A percentile compares a stretch with the other conserved stretches of the same genome.
These are phyloP conservation scores for Stramonita haemastoma DNA, from an alignment of 2,888 invertebrate genomes.

Conservation along the genomic window DNA sequence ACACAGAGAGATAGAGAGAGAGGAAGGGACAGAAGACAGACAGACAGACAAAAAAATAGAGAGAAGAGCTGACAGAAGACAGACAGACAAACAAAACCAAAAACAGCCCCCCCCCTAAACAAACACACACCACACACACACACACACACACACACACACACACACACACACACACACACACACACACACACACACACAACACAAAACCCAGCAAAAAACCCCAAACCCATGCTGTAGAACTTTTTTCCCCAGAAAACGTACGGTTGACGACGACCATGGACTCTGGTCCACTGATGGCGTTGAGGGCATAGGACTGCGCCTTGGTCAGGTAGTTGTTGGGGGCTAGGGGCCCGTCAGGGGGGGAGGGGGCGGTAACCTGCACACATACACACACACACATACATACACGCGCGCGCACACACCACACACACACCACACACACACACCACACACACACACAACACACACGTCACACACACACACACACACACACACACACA, in stretches of 20 bases:
- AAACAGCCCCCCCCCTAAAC: too few species aligned
- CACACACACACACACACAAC: neutral
- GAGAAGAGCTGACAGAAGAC: too few species aligned
- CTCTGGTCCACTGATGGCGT: slow-evolving; percentile 23
- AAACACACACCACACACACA: too few species aligned
- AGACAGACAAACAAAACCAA: neutral
- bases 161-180: slow-evolving; percentile 4
- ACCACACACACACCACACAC: too few species aligned
- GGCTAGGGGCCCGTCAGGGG: slow-evolving; percentile 15
- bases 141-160: neutral
- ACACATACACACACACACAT: neutral
- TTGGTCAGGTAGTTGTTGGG: slow-evolving; percentile 31
- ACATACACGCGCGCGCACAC: neutral
- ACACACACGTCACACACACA: too few species aligned
- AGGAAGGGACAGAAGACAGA: too few species aligned
- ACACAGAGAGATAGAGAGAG: too few species aligned
- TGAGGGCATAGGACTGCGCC: neutral
- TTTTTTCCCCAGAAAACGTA: neutral
- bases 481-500: too few species aligned
- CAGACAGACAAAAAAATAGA: too few species aligned
- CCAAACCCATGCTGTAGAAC: too few species aligned
- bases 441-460: too few species aligned
- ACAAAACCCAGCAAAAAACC: too few species aligned
- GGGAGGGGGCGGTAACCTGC: slow-evolving; percentile 34
- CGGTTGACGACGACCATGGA: slow-evolving; percentile 35